These are phyloP conservation scores for Eidolon helvum DNA, from an alignment of 2,113 vertebrate species.

Conservation along the genomic window DNA sequence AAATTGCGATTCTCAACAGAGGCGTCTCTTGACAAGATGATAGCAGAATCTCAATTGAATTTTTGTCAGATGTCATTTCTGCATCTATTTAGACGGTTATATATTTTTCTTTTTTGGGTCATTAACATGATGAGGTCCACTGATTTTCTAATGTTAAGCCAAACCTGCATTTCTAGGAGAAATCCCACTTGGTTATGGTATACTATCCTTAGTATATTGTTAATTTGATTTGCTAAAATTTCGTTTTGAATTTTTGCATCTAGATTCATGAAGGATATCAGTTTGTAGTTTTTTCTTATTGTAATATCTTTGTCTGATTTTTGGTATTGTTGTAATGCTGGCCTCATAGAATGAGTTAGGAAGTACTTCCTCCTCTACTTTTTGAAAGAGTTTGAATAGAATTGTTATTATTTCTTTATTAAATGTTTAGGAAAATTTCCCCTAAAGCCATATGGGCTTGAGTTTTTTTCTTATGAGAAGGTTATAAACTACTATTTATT, in stretches of 20 bases:
- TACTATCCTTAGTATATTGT: not conserved
- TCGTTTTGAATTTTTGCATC: slow-evolving; percentile 41
- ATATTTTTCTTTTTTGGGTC: not conserved
- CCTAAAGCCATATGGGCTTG: not conserved
- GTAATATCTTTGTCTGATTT: not conserved
- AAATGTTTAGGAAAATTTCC: slow-evolving; percentile 4
- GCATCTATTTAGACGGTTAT: not conserved
- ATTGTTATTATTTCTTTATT: slow-evolving; percentile 36
- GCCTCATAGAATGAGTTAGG: not conserved
- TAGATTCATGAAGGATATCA: not conserved
- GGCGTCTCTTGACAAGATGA: not conserved
- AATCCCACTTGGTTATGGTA: not conserved
- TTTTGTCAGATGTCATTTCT: not conserved
- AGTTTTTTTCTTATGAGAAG: not conserved
- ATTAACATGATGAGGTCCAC: not conserved
- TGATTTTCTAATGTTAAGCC: slow-evolving; percentile 12
- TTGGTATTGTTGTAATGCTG: not conserved
- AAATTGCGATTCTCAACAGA: not conserved
- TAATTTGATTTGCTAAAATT: slow-evolving; percentile 15
- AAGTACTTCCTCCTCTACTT: not conserved
- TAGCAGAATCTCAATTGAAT: not conserved
- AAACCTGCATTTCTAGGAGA: not conserved
- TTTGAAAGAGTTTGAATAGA: not conserved
- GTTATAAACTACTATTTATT: not conserved
- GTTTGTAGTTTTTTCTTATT: not conserved